Base-by-base conservation (phyloP, 2,888 invertebrate genomes). In the Caenorhabditis sulstoni region DNA sequence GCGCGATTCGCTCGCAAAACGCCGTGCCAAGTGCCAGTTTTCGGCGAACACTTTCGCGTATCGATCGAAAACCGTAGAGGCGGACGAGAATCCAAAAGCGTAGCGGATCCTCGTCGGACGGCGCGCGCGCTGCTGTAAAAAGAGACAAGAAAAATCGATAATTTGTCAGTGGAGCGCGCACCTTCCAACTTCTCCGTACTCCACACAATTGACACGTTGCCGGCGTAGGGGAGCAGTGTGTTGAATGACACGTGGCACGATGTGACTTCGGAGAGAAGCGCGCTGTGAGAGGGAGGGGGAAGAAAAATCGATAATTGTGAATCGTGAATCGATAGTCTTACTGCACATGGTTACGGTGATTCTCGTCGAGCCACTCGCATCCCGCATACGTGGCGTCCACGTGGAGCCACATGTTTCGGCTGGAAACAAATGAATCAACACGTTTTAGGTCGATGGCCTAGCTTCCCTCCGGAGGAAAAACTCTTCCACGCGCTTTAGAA, bases 1-100 rank as follows among this genome's bases (percentile, higher is more conserved):
- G 73, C 3, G 62, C 16, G 1, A 80, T 4, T 16, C 67, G 53
- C 29, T 80, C 80, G 4, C 39, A 11, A 22, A 80, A 71, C 8
- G 58, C 61, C 22, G 75, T 80, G 35, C 80, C 80, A 3, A 76
- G 62, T 16, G 37, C 55, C 7, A 80, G 41, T 16, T 80, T 80
- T 16, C 71, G 49, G n/a, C 55, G 53, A 11, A 76, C 74, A 12
- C 65, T 50, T 50, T 75, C 80, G 16, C 71, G 37, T 14, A 80
- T 59, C 16, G 80, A 80, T 12, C 64, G 52, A 20, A 80, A 45
- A 22, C 80, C 80, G 58, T 66, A 70, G 1, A 80, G 35, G 37
- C 80, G 70, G 35, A 71, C 52, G 3, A 80, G 59, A 41, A 75
- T 66, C 80, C 80, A 80, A 0, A 80, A 52, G 12, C 75, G 75